Conservation (phyloP, 2,113 vertebrate species). For the Xerus inauris region DNA sequence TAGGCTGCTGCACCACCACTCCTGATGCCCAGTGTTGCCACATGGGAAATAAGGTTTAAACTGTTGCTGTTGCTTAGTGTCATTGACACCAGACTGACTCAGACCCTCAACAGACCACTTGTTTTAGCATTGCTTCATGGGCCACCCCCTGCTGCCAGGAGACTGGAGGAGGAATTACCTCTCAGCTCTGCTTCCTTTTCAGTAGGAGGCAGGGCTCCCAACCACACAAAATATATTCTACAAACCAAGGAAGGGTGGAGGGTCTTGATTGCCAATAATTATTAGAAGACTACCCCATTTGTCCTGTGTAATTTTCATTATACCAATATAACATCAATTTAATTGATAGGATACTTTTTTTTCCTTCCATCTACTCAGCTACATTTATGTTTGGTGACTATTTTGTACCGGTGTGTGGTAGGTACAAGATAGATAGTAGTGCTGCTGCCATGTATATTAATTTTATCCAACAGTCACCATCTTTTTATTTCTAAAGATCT, state of each 20-base stretch:
- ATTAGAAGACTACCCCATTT: neutral
- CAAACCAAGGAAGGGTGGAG: neutral
- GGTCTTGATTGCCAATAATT: neutral
- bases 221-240: neutral
- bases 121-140: neutral
- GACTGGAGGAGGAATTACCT: neutral
- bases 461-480: neutral
- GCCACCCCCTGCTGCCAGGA: neutral
- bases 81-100: neutral
- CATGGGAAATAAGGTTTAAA: neutral
- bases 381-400: neutral
- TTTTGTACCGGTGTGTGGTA: neutral
- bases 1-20: neutral
- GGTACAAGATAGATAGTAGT: neutral
- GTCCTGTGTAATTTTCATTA: neutral
- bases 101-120: neutral
- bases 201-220: neutral
- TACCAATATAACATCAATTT: neutral
- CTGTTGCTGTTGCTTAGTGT: neutral
- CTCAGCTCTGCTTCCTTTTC: neutral
- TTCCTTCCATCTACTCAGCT: neutral
- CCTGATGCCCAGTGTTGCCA: neutral
- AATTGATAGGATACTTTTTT: neutral
- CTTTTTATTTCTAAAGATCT: neutral
- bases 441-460: neutral